These are phyloP conservation scores for Microtus richardsoni DNA, from an alignment of 2,113 vertebrate genomes.

Conservation along the genomic window DNA sequence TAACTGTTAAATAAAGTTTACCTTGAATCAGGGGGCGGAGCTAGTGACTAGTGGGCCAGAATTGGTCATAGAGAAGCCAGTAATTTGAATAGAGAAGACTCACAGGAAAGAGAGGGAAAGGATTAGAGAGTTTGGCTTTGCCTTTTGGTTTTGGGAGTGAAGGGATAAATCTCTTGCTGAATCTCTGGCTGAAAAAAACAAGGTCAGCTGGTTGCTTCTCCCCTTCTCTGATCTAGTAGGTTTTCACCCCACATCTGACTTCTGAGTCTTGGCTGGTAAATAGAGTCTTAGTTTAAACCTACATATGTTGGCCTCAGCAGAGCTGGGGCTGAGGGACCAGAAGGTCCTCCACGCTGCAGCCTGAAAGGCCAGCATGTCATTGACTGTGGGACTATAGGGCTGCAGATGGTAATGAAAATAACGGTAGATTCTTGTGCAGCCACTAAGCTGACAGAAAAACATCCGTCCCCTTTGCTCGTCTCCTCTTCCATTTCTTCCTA, in stretches of 20 bases:
- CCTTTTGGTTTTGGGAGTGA: neutral
- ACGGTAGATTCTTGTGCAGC: neutral
- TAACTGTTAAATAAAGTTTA: neutral
- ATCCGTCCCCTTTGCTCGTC: neutral
- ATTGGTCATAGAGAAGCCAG: neutral
- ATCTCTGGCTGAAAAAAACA: neutral
- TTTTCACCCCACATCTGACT: neutral
- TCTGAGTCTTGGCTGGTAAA: neutral
- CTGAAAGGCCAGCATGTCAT: neutral
- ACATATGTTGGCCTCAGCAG: neutral
- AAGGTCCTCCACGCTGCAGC: neutral
- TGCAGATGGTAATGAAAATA: neutral
- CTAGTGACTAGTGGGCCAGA: neutral
- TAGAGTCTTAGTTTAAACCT: neutral
- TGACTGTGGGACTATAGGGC: neutral
- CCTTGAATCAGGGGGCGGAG: neutral
- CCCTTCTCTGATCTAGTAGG: neutral
- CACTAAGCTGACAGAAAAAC: neutral
- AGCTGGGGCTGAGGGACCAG: neutral
- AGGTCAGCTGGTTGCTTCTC: neutral
- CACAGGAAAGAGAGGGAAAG: neutral
- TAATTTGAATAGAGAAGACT: neutral
- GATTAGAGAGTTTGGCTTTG: neutral
- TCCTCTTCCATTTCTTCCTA: neutral
- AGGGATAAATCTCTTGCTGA: neutral